These are phyloP conservation scores for Chiroxiphia lanceolata DNA, from an alignment of 2,797 vertebrate species.

Conservation along the genomic window DNA sequence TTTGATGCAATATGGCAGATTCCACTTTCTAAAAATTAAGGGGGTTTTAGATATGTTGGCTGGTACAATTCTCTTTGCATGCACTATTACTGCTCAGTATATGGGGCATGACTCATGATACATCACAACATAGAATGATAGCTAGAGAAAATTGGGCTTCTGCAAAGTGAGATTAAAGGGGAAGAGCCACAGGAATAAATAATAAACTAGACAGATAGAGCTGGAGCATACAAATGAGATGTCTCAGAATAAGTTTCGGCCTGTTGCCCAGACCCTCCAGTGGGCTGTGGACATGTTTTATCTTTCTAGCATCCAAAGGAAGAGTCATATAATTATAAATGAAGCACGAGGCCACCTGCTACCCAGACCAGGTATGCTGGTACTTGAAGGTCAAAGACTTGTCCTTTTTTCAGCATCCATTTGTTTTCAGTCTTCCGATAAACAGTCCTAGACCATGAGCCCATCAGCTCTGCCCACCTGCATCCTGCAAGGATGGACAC, in stretches of 20 bases:
- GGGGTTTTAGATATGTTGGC: not conserved
- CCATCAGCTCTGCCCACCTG: not conserved
- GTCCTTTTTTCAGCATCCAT: not conserved
- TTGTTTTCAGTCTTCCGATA: not conserved
- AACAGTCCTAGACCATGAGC: not conserved
- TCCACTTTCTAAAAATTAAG: not conserved
- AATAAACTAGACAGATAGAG: not conserved
- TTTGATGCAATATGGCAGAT: not conserved
- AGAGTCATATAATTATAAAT: not conserved
- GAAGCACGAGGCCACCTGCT: not conserved
- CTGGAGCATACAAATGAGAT: not conserved
- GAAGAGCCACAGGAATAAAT: constrained; percentile 26
- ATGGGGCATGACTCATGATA: constrained; percentile 10
- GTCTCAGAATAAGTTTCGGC: not conserved
- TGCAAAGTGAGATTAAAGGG: constrained; percentile 36
- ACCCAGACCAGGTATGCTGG: not conserved
- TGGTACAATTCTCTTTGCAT: not conserved
- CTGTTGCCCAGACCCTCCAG: not conserved
- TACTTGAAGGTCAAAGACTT: not conserved
- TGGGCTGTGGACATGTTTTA: not conserved
- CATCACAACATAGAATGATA: not conserved
- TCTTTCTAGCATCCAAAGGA: not conserved
- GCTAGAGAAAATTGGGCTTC: constrained; percentile 28
- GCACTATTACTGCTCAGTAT: not conserved
- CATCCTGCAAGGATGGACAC: fast-evolving